phyloP scores from a whole-genome alignment of 2,797 vertebrate genomes.

The Dendrocincla fuliginosa region DNA sequence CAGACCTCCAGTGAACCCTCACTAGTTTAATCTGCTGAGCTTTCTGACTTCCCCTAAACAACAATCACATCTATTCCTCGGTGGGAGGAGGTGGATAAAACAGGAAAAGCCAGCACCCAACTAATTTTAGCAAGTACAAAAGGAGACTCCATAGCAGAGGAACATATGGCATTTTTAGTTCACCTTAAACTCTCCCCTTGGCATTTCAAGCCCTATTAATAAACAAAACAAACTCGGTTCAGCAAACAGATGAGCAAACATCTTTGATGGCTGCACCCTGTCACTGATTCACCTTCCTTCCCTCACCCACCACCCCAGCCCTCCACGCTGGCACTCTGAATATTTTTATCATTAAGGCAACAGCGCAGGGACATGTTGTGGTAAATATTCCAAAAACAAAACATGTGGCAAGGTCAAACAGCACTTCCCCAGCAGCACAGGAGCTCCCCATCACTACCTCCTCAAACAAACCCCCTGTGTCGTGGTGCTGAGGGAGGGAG shows the following conservation, averaged over 20 bases:
- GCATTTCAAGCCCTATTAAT: constrained; percentile 58
- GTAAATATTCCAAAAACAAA: background rate
- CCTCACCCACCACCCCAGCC: background rate
- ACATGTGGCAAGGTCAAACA: background rate
- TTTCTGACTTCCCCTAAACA: background rate
- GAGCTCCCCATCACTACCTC: background rate
- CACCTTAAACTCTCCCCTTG: constrained; percentile 20
- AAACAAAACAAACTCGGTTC: constrained; percentile 23
- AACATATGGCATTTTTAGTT: constrained; percentile 11
- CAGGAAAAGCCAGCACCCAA: constrained; percentile 1
- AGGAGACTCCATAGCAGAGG: background rate
- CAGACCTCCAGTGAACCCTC: background rate
- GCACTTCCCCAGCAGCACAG: background rate
- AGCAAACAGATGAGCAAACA: constrained; percentile 30
- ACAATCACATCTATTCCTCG: background rate
- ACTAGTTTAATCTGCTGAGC: background rate
- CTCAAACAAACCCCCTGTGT: constrained; percentile 62
- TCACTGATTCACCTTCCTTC: constrained; percentile 19
- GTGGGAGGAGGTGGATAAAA: background rate
- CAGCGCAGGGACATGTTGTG: background rate
- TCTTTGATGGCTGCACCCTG: background rate
- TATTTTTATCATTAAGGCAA: background rate
- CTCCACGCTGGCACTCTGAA: background rate
- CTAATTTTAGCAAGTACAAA: constrained; percentile 2
- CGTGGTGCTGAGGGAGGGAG: background rate